Evolutionary conservation across 2,888 invertebrate genomes (phyloP).

Genomic region (Dynastes tityus): DNA sequence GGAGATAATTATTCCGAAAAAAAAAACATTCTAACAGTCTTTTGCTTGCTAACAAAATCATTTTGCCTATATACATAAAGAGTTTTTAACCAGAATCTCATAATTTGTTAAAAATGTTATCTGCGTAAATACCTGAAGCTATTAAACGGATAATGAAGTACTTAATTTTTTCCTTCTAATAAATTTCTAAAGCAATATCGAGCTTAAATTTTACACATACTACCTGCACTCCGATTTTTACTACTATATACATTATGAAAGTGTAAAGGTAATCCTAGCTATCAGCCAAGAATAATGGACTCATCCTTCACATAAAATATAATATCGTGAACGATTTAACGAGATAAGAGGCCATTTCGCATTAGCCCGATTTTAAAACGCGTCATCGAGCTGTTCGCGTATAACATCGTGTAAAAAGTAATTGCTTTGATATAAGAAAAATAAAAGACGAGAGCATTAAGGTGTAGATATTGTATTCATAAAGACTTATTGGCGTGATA

Average conservation of each 20-base stretch:
- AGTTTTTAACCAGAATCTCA: too few relatives aligned
- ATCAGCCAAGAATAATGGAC: conserved; percentile 42
- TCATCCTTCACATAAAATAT: conserved; percentile 41
- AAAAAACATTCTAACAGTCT: too few relatives aligned
- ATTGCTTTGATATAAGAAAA: conserved; percentile 29
- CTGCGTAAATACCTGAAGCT: neutral
- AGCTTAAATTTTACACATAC: conserved; percentile 10
- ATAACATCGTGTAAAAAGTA: conserved; percentile 40
- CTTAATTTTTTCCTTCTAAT: neutral
- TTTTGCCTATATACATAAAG: too few relatives aligned
- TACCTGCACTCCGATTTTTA: neutral
- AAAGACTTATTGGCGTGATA: neutral
- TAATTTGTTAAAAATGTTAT: neutral
- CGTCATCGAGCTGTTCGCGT: conserved; percentile 20
- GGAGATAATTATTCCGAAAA: too few relatives aligned
- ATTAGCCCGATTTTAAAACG: conserved; percentile 47
- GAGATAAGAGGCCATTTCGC: conserved; percentile 31
- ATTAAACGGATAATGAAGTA: neutral
- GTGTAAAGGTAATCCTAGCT: conserved; percentile 35
- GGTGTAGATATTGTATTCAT: neutral
- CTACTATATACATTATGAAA: conserved; percentile 15
- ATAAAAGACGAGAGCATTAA: conserved; percentile 25
- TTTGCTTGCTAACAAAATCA: too few relatives aligned
- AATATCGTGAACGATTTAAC: conserved; percentile 42
- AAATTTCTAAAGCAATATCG: neutral